Evolutionary conservation across 2,113 vertebrate species (phyloP), one percentile per base, ranked within the genome.

Genomic region (Carettochelys insculpta): DNA sequence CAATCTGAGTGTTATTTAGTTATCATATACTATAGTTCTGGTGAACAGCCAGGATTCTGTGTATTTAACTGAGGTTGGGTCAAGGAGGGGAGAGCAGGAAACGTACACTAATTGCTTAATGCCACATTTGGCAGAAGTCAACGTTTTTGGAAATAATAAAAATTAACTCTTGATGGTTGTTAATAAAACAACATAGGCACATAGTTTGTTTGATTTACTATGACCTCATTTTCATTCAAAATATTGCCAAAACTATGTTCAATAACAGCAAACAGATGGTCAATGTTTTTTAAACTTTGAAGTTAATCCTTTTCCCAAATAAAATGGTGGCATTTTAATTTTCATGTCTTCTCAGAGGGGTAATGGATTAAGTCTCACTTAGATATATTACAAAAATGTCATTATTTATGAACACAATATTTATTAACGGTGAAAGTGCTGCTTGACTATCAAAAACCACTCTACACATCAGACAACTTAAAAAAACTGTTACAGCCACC

Each of bases 221-320:
- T 97, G 98, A 97, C 88, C 87, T 96, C 93, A 97, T 97, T 96
- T 97, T 97, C 88, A 95, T 90, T 93, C 85, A 84, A 95, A 94
- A 95, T 95, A 86, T 61, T 96, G 96, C 93, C 92, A 96, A 88
- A 94, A 94, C 77, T 89, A 92, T 92, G 85, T 86, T 92, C 92
- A 96, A 82, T 50, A 94, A 97, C 83, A 94, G 51, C 1, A 24
- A 97, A 96, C 95, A 96, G 95, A 96, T 95, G 89, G 94, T 85
- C 80, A 89, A 53, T 54, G 52, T 94, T 90, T 94, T 94, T 94
- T 94, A 88, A 94, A 22, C 38, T 25, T 85, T 95, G 90, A 48
- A 96, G 93, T 91, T 93, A 96, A 88, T 90, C 91, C 95, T 89
- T 51, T 92, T 95, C 80, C 68, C 87, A 82, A 97, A 90, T 77